These are phyloP conservation scores for Chelmon rostratus DNA, from an alignment of 2,797 vertebrate genomes.

Conservation along the genomic window DNA sequence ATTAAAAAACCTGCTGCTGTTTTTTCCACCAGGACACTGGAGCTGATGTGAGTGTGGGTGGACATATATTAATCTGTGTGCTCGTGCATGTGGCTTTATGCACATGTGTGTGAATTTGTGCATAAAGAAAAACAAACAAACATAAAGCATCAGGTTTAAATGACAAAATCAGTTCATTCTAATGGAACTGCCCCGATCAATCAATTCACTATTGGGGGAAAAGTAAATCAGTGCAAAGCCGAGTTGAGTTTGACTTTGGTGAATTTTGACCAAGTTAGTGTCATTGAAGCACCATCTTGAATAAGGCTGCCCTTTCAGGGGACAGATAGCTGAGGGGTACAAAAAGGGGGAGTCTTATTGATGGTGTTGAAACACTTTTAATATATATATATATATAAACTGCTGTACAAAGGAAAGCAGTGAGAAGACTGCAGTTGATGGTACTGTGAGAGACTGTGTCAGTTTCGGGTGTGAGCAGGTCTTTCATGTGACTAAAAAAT, in stretches of 20 bases:
- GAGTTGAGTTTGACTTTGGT: no score
- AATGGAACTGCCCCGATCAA: background rate
- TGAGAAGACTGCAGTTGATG: no score
- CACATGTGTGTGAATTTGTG: background rate
- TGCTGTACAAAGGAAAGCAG: background rate
- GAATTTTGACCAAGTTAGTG: background rate
- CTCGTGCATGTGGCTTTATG: background rate
- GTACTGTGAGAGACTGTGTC: background rate
- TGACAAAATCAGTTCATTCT: no score
- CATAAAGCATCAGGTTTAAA: no score
- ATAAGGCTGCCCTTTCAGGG: background rate
- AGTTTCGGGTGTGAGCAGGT: background rate
- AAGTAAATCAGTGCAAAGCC: no score
- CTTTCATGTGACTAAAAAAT: background rate
- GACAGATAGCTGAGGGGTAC: background rate
- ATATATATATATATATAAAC: no score
- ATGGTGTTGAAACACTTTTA: background rate
- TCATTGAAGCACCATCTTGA: no score
- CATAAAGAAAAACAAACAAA: no score
- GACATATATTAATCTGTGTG: background rate
- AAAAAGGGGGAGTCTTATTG: background rate
- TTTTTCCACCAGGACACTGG: constrained; percentile 35
- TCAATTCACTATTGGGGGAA: background rate
- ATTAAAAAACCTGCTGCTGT: constrained; percentile 54
- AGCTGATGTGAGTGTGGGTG: constrained; percentile 21